Percentiles rank a stretch among this genome's conserved stretches.
These are phyloP conservation scores for Leptinotarsa rubiginosa DNA, from an alignment of 2,888 invertebrate genomes.

Conservation along the genomic window DNA sequence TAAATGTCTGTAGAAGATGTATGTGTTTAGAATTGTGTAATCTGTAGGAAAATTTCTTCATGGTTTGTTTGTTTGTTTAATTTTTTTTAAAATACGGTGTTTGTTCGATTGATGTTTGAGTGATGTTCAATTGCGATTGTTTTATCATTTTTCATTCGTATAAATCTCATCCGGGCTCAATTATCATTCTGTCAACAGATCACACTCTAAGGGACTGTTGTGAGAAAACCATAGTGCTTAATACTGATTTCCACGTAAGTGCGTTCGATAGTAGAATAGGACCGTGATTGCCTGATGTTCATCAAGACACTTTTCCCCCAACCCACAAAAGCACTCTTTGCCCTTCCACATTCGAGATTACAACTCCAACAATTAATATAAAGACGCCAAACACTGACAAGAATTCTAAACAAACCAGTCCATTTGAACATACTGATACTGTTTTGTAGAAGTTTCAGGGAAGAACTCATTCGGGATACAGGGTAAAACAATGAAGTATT, in stretches of 20 bases:
- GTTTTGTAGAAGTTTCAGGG: constrained; percentile 2
- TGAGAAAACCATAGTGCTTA: constrained; percentile 50
- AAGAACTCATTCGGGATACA: constrained; percentile 5
- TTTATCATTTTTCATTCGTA: not conserved
- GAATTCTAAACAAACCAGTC: constrained; percentile 62
- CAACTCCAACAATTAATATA: constrained; percentile 66
- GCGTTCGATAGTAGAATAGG: constrained; percentile 64
- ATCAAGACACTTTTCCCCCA: constrained; percentile 62
- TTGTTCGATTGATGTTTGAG: too few species aligned
- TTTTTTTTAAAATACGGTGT: too few species aligned
- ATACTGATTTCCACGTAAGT: constrained; percentile 63
- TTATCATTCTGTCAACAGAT: constrained; percentile 4
- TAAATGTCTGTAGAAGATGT: too few species aligned
- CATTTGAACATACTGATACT: constrained; percentile 31
- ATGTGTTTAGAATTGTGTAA: too few species aligned
- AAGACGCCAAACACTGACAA: constrained; percentile 63
- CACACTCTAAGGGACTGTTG: constrained; percentile 10
- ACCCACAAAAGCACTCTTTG: constrained; percentile 54
- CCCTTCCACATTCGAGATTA: constrained; percentile 60
- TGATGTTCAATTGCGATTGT: too few species aligned
- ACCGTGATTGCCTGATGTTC: constrained; percentile 65
- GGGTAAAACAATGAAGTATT: not conserved
- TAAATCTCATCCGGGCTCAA: not conserved
- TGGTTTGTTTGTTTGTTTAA: too few species aligned
- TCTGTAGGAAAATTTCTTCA: too few species aligned